Conservation (phyloP, 30 jellyfish, hydroid and myxozoan genomes). For the Hydra vulgaris region DNA sequence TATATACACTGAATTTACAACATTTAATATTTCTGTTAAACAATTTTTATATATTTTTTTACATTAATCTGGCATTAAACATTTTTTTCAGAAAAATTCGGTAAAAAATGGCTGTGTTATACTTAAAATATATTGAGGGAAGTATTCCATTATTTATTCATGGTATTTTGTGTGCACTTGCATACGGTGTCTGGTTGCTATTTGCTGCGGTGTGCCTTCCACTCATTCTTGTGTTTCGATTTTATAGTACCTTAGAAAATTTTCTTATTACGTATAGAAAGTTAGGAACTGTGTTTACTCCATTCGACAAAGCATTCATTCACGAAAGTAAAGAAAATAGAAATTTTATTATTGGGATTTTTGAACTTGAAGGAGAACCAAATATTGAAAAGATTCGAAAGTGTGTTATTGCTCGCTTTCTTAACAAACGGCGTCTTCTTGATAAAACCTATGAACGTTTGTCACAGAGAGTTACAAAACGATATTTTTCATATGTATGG, state of each 20-base stretch:
- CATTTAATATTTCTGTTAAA: no score
- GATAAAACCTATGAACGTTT: slow-evolving; percentile 51
- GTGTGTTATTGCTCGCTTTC: slow-evolving; percentile 40
- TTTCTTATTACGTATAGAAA: slow-evolving; percentile 42
- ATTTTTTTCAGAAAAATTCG: not conserved
- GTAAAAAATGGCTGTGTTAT: slow-evolving; percentile 64
- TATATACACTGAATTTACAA: no score
- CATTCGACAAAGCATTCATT: slow-evolving; percentile 54
- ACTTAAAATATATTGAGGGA: slow-evolving; percentile 73
- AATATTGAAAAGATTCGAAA: slow-evolving; percentile 48
- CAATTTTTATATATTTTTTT: no score
- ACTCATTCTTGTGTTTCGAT: slow-evolving; percentile 48
- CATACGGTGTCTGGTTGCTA: slow-evolving; percentile 91
- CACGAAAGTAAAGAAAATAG: slow-evolving; percentile 79
- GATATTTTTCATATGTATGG: slow-evolving; percentile 76
- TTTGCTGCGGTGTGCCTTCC: slow-evolving; percentile 73
- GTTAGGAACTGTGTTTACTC: slow-evolving; percentile 64
- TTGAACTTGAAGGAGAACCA: slow-evolving; percentile 51
- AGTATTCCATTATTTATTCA: slow-evolving; percentile 76
- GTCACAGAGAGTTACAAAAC: slow-evolving; percentile 56
- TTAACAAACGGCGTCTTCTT: slow-evolving; percentile 30
- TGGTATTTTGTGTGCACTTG: slow-evolving; percentile 82
- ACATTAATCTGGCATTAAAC: no score
- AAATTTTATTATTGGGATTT: slow-evolving; percentile 54
- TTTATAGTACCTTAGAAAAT: slow-evolving; percentile 49